Base-by-base conservation (phyloP, 1,140 invertebrate genomes). In the Hyposmocoma kahamanoa region DNA sequence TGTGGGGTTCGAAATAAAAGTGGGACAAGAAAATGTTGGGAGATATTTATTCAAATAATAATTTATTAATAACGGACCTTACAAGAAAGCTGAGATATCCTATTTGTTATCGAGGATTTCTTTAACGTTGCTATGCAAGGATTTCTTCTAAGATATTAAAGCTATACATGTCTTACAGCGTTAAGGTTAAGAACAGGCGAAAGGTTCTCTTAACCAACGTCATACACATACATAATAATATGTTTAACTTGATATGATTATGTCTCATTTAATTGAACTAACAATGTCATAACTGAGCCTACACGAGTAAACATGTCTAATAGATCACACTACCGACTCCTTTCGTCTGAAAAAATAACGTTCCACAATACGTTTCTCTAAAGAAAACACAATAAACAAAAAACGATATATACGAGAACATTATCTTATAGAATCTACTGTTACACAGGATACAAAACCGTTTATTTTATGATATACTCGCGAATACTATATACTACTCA, bases 231-330 rank as follows among this genome's bases (percentile, higher is more conserved):
- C 32, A 42, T 32, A 13, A 8, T 50, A 58, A 15, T 46, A 46
- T 36, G 30, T 46, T 48, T 51, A 51, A 43, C 47, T 57, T 72
- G 72, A 68, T 75, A 75, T 75, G 72, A 59, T 52, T 65, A 43
- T 42, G n/a, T n/a, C n/a, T n/a, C n/a, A n/a, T n/a, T n/a, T n/a
- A n/a, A n/a, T n/a, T n/a, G n/a, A n/a, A n/a, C n/a, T n/a, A n/a
- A n/a, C n/a, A n/a, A n/a, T n/a, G n/a, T n/a, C n/a, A n/a, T n/a
- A n/a, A n/a, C n/a, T n/a, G n/a, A n/a, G n/a, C n/a, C n/a, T n/a
- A n/a, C n/a, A n/a, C n/a, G n/a, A n/a, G n/a, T n/a, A n/a, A n/a
- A n/a, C n/a, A n/a, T n/a, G n/a, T n/a, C n/a, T n/a, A n/a, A n/a
- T n/a, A n/a, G n/a, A n/a, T n/a, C n/a, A n/a, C n/a, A n/a, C n/a